phyloP scores from a whole-genome alignment of 2,888 invertebrate species.

The Meganola albula region DNA sequence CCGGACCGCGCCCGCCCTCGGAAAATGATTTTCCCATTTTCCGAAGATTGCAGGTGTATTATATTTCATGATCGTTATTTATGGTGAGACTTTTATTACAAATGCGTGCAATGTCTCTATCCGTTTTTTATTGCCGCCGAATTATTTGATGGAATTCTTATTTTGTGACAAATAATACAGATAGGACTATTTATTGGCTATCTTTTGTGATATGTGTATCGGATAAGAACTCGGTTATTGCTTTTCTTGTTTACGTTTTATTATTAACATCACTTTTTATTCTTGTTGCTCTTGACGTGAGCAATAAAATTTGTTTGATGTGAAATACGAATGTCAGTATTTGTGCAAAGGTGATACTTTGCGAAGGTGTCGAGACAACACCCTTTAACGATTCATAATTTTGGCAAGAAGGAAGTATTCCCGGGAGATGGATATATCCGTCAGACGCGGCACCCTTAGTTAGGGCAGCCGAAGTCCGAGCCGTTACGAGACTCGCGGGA shows the following conservation, averaged over 20 bases:
- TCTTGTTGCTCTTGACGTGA: slow-evolving; percentile 26
- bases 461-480: slow-evolving; percentile 56
- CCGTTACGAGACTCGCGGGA: slow-evolving; percentile 74
- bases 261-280: slow-evolving; percentile 35
- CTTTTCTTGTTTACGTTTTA: slow-evolving; percentile 36
- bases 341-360: slow-evolving; percentile 21
- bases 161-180: slow-evolving; percentile 63
- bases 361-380: slow-evolving; percentile 28
- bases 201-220: slow-evolving; percentile 48
- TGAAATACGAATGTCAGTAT: slow-evolving; percentile 25
- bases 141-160: slow-evolving; percentile 70
- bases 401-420: slow-evolving; percentile 53
- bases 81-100: slow-evolving; percentile 76
- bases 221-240: slow-evolving; percentile 44
- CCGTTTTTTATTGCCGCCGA: slow-evolving; percentile 69
- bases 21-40: slow-evolving; percentile 77
- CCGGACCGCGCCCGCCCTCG: slow-evolving; percentile 74
- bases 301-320: slow-evolving; percentile 33
- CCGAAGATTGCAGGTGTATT: slow-evolving; percentile 78
- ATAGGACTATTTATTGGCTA: slow-evolving; percentile 52
- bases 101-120: slow-evolving; percentile 77
- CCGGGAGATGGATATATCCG: slow-evolving; percentile 72
- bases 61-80: slow-evolving; percentile 78
- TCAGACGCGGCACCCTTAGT: slow-evolving; percentile 56
- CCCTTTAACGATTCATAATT: slow-evolving; percentile 60